These are phyloP conservation scores for Rhinichthys osculus DNA, from an alignment of 2,797 vertebrate species.

Conservation along the genomic window DNA sequence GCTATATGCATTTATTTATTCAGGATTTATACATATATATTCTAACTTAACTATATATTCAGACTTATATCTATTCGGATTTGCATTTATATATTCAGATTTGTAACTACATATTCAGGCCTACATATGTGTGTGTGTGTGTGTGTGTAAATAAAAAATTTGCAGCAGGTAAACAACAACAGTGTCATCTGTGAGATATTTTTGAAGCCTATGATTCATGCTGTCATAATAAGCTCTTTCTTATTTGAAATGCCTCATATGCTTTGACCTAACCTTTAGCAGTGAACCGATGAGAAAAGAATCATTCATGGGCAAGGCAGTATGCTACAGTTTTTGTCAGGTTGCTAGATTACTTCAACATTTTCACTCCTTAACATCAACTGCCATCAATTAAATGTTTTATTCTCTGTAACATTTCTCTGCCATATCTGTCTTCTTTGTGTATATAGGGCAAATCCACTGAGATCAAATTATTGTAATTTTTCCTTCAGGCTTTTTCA, in stretches of 20 bases:
- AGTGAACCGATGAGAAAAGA: neutral
- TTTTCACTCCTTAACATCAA: neutral
- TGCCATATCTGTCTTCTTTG: neutral
- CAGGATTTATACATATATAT: no score
- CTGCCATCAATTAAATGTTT: neutral
- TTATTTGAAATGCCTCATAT: slow-evolving; percentile 1
- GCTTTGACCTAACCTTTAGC: slow-evolving; percentile 12
- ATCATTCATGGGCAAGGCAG: neutral
- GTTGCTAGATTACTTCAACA: slow-evolving; percentile 16
- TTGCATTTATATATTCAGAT: no score
- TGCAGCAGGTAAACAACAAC: no score
- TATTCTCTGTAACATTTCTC: neutral
- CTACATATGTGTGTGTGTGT: no score
- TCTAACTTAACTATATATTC: no score
- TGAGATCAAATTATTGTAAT: neutral
- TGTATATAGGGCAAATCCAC: neutral
- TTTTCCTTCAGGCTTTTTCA: neutral
- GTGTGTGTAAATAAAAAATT: no score
- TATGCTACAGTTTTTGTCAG: neutral
- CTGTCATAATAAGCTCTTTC: neutral
- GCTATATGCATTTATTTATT: no score
- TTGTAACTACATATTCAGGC: no score
- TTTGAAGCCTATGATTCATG: neutral
- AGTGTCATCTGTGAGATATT: neutral
- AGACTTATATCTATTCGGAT: no score